Conservation (phyloP, 2,888 invertebrate genomes). For the Thymelicus sylvestris region DNA sequence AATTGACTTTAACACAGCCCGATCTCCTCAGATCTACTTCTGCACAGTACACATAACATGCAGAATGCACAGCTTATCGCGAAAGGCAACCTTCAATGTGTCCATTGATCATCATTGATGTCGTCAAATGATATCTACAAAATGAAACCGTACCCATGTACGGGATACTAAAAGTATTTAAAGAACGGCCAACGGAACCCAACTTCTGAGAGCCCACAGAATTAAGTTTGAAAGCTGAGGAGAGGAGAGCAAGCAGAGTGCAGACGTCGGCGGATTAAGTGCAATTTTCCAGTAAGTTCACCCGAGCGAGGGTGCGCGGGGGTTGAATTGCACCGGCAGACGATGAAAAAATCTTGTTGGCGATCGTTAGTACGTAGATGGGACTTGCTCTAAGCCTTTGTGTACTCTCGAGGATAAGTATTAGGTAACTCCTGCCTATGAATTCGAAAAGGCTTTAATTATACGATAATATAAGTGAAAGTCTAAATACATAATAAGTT, state of each 20-base stretch:
- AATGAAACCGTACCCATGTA: no score
- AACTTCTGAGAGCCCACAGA: conserved; percentile 5
- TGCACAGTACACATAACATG: no score
- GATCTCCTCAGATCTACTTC: no score
- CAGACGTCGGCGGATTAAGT: conserved; percentile 57
- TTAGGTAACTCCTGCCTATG: not conserved
- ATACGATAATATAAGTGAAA: not conserved
- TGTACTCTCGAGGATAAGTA: conserved; percentile 2
- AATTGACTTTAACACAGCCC: not conserved
- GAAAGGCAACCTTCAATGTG: no score
- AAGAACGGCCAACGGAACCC: not conserved
- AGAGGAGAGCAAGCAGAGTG: conserved; percentile 2
- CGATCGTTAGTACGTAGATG: conserved; percentile 12
- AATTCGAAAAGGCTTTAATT: not conserved
- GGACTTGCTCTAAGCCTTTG: conserved; percentile 1
- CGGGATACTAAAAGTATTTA: no score
- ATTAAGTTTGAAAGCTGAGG: conserved; percentile 22
- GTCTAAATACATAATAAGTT: no score
- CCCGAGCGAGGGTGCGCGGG: conserved; percentile 42
- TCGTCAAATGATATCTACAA: no score
- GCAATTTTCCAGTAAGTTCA: conserved; percentile 71
- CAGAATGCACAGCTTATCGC: no score
- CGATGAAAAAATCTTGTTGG: conserved; percentile 35
- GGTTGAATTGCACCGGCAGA: conserved; percentile 46
- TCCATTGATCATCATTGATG: no score